phyloP scores from a whole-genome alignment of 1,140 invertebrate species.

The Bombus sibiricus region DNA sequence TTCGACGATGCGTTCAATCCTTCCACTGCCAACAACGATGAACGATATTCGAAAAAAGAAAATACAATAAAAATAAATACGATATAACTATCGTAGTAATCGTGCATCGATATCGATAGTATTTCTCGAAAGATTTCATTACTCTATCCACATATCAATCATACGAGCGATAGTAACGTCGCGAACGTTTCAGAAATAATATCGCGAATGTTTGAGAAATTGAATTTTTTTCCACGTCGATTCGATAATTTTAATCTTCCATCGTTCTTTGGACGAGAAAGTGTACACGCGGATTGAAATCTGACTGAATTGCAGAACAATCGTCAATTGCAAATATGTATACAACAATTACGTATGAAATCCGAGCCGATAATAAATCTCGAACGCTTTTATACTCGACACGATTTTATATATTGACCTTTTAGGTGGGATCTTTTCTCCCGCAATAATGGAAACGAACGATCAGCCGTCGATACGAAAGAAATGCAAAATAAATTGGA shows the following conservation, averaged over 20 bases:
- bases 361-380: conserved; percentile 14
- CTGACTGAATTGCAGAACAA: not conserved
- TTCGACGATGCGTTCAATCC: not conserved
- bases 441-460: not conserved
- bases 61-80: not conserved
- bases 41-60: not conserved
- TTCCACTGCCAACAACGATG: not conserved
- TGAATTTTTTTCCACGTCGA: not conserved
- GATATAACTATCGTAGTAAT: not conserved
- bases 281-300: not conserved
- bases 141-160: conserved; percentile 8
- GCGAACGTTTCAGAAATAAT: not conserved
- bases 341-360: conserved; percentile 21
- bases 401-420: not conserved
- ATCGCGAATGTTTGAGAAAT: not conserved
- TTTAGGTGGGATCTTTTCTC: not conserved
- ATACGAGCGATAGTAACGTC: not conserved
- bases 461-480: not conserved
- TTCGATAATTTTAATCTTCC: not conserved
- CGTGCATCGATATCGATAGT: not conserved
- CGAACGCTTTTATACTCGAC: conserved; percentile 14
- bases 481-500: conserved; percentile 34
- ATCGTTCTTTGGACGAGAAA: not conserved
- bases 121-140: not conserved
- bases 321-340: not conserved